Evolutionary conservation across 2,888 invertebrate species (phyloP), one percentile per base, ranked within the genome.

Genomic region (Dorcus parallelipipedus): DNA sequence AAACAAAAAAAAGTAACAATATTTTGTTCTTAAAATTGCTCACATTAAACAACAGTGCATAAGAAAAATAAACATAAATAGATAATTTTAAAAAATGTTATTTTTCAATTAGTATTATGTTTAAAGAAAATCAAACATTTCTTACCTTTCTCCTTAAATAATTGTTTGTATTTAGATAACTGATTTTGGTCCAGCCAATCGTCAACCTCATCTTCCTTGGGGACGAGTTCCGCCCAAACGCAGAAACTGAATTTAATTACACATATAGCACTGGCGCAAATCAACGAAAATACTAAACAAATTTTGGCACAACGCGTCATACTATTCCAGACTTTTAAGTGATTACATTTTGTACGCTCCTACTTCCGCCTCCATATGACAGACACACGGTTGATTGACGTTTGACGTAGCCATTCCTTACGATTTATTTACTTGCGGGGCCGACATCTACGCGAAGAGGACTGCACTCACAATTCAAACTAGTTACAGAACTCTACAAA

Each of bases 151-250:
- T 88, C 84, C 68, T 80, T 83, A 76, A 91, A 91, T 38, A 89
- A 77, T 64, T 86, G 82, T 71, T 86, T 86, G 73, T 87, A 89
- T 63, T 87, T 83, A 38, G 84, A 82, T 61, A 91, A 81, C 64
- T 88, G 85, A 73, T 89, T 89, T 73, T 89, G 86, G 58, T 87
- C 85, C 64, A 91, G 79, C 91, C 91, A 92, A 72, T 84, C 81
- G 69, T 89, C 88, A 56, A 90, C 87, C 77, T 86, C 84, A 42
- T 81, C 51, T 23, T 33, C 53, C 45, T 62, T 60, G 23, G 58
- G 50, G 17, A 56, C 56, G 64, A 75, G 71, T 50, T 73, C 73
- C 63, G 76, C 70, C 79, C 80, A 80, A 69, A 80, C 75, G 69
- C 76, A 75, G 67, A 80, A 73, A 62, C 79, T 79, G 64, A 81